phyloP scores from a whole-genome alignment of 2,888 invertebrate genomes.

The Cryptocephalus moraei region DNA sequence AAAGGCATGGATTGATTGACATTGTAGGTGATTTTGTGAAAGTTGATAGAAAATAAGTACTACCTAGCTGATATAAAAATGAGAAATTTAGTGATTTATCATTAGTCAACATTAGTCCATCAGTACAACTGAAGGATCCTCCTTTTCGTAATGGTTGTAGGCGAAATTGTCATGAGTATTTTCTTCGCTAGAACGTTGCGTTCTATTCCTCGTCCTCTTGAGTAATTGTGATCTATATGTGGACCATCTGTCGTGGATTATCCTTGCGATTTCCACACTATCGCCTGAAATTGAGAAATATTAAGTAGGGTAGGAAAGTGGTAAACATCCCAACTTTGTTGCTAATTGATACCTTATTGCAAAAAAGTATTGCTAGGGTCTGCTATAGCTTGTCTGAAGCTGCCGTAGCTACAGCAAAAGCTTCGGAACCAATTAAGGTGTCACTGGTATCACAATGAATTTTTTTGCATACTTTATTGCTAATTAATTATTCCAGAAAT shows the following conservation, averaged over 20 bases:
- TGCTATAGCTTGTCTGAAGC: too few relatives aligned
- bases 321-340: too few relatives aligned
- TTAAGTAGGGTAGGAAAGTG: neutral
- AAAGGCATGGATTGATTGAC: neutral
- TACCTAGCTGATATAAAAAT: too few relatives aligned
- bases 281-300: conserved; percentile 21
- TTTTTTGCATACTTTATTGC: too few relatives aligned
- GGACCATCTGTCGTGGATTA: conserved; percentile 21
- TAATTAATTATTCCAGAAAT: too few relatives aligned
- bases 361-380: too few relatives aligned
- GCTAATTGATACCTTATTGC: too few relatives aligned
- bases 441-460: too few relatives aligned
- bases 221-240: neutral
- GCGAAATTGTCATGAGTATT: conserved; percentile 1
- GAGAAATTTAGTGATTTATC: neutral
- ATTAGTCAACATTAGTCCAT: conserved; percentile 3
- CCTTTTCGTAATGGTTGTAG: conserved; percentile 3
- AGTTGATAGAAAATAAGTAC: neutral
- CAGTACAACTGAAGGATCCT: conserved; percentile 4
- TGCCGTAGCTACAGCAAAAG: too few relatives aligned
- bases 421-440: too few relatives aligned
- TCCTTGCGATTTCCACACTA: conserved; percentile 22
- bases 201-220: neutral
- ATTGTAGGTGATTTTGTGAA: neutral
- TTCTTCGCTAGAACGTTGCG: conserved; percentile 6